Base-by-base conservation (phyloP, 2,797 vertebrate genomes). In the Neosilurus mollespiculum region DNA sequence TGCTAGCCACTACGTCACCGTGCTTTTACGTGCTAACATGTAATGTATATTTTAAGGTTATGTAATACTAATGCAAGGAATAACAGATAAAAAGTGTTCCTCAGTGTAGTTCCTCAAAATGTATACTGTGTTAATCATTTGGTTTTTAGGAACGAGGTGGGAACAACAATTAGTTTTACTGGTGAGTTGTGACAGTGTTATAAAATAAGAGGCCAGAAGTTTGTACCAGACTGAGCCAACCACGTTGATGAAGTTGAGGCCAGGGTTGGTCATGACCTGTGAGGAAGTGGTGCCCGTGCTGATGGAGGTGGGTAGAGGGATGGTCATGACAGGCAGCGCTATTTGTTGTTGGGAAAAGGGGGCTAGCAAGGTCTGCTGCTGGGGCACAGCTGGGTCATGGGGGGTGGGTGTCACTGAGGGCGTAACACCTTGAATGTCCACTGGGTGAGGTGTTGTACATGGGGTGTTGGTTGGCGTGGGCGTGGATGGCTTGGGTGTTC, bases 171-270 rank as follows among this genome's bases (percentile, higher is more conserved):
- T 26, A 8, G n/a, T 4, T 14, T 61, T 49, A 9, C 2, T 0
- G 4, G 62, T 64, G n/a, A n/a, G n/a, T n/a, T n/a, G 1, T 24
- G 58, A 54, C 12, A 18, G 30, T 26, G 4, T 30, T 11, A 72
- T 5, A 43, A 54, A 5, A 15, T 72, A 66, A 53, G 24, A 56
- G 9, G 1, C 10, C 6, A 34, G 75, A 73, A 62, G 81, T 62
- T 92, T 94, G 93, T 94, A 99, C 98, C 98, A 98, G 87, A 97
- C 96, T 22, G 97, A 95, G 93, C 97, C 94, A 93, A 99, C 96
- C 89, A 98, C 96, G 86, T 97, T 99, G 95, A 99, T 96, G 94
- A 99, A 97, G 92, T 98, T 98, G 90, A 99, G 96, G 89, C 97
- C 97, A 59, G 97, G 92, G 92, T 96, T 97, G 90, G 96, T 94